Base-by-base conservation (phyloP, 1,140 invertebrate species). In the Fopius arisanus region DNA sequence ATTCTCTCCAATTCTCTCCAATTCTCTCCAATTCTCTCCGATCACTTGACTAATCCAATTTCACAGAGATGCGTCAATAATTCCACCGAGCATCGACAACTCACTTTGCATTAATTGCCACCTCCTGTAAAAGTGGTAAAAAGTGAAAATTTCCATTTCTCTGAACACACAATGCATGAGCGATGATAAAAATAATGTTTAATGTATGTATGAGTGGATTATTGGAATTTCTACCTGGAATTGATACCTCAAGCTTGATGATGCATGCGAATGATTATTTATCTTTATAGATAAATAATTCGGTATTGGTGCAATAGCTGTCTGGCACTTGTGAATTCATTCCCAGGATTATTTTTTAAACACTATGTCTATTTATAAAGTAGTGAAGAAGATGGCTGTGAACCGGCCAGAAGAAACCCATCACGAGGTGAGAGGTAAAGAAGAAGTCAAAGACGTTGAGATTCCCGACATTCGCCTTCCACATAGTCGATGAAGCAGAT, bases 41-140 rank as follows among this genome's bases (percentile, higher is more conserved):
- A n/a, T 37, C 33, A 10, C 33, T 10, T 12, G 9, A 7, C 33
- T 37, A 74, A 41, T 66, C 51, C 43, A 54, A 62, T 73, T 73
- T 71, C 54, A 71, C 43, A 9, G 7, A 9, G 54, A 62, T 62
- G 54, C 21, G 26, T 62, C 26, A 62, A 14, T 62, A n/a, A 51
- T 51, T 51, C 43, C 43, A 51, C 19, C 19, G 43, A 51, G 9
- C 6, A 51, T 51, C n/a, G 23, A 59, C 54, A 19, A 59, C 21
- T 59, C 54, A 59, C 54, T 59, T 72, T 75, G 65, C 65, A 66
- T 75, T 75, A 75, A 75, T 75, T 75, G 67, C 74, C 40, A 43
- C 67, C 48, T 67, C 63, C 12, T 21, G 68, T 51, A 69, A 40
- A 65, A 70, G 67, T 63, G 54, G 62, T 51, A 41, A 73, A 51